Base-by-base conservation (phyloP, 2,888 invertebrate genomes). In the Limnephilus lunatus region DNA sequence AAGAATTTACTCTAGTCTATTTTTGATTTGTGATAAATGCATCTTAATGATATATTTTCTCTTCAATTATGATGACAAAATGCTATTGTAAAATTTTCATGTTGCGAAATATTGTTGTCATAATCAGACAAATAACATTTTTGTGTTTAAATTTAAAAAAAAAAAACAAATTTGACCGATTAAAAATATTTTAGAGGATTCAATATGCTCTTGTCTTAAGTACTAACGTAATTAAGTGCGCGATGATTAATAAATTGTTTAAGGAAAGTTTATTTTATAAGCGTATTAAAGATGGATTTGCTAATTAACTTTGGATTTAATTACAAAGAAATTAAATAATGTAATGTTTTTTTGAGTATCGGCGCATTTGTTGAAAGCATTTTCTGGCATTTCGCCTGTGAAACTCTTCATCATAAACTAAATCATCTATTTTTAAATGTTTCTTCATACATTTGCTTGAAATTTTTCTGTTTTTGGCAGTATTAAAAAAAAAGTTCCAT, bases 201-300 rank as follows among this genome's bases (percentile, higher is more conserved):
- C 83, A 31, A 31, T 39, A 39, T 39, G 19, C 32, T 31, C 35
- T 31, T 31, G 31, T 83, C 31, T 19, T 83, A 83, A 32, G 25
- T 83, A 83, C 31, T 83, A 83, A 81, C 25, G 81, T 82, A 83
- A 90, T 81, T 90, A 90, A 90, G 82, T 68, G 25, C 68, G 25
- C 68, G 68, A 68, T n/a, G 68, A 25, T 68, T 68, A 68, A 25
- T 68, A 68, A 25, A 7, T 68, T 68, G 68, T 68, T 68, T 25
- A 9, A 7, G 68, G 25, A 68, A 68, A 25, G 9, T 25, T 25
- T 68, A 25, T 68, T 68, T 68, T 68, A 9, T 68, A 4, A 53
- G 53, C 9, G 68, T 68, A 68, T 68, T 68, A 68, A 68, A 25
- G n/a, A n/a, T 68, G 68, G 68, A n/a, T 68, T 68, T 68, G 68